Evolutionary conservation across 2,888 invertebrate species (phyloP), one percentile per base, ranked within the genome.

Genomic region (Acleris literana): DNA sequence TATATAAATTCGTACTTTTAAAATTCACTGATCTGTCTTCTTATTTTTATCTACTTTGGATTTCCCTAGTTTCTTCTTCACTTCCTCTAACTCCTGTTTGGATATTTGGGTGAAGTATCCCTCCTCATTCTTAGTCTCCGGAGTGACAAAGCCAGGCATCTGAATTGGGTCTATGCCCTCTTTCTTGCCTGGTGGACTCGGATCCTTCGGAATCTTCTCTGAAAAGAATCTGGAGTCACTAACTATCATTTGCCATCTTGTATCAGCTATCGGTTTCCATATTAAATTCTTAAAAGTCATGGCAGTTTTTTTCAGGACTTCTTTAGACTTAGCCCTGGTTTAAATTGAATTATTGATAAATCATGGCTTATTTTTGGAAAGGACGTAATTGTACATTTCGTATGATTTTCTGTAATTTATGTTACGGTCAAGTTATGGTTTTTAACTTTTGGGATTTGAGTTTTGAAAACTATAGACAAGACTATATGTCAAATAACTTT

Each of bases 71-170:
- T 74, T 80, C 60, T 75, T 79, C 54, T 83, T 84, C 16, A 81
- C 54, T 58, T 82, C 77, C 39, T 81, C 77, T 1, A 83, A 51
- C 68, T 85, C 74, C 18, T 76, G 68, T 49, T 72, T 81, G 0
- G 80, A 73, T 48, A 74, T 76, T 57, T 82, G 76, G 1, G 79
- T 76, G 54, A 82, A 79, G 51, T 78, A 79, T 0, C 78, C 78
- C 71, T 83, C 79, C 55, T 82, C 83, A 9, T 77, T 76, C 13
- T 68, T 63, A 1, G 69, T 72, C 2, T 78, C 74, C 1, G 83
- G 80, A 33, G 75, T 67, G 0, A 79, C 70, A 6, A 82, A 79
- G 0, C 81, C 83, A 56, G 85, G 81, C 81, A 84, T 81, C 63
- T 77, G 75, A 0, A 78, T 25, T 0, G 33, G 16, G 9, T 71